These are phyloP conservation scores for Antheraea yamamai DNA, from an alignment of 2,888 invertebrate genomes.

Conservation along the genomic window DNA sequence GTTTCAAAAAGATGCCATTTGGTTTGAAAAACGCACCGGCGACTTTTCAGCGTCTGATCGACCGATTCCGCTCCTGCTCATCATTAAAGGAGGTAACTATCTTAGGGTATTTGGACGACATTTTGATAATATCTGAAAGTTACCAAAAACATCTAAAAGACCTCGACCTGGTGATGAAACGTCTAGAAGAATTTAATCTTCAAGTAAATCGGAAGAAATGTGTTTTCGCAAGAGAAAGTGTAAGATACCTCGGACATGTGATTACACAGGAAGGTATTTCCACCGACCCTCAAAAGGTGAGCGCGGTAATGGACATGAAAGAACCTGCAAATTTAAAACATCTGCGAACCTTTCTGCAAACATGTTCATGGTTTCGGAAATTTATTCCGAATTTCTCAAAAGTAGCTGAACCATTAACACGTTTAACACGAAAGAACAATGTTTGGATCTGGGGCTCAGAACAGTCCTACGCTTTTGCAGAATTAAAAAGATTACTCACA, in stretches of 20 bases:
- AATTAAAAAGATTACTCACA: conserved; percentile 4
- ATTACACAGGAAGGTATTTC: conserved; percentile 26
- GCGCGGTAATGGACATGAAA: no score
- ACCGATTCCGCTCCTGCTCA: conserved; percentile 28
- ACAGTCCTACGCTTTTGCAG: not conserved
- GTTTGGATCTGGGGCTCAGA: conserved; percentile 20
- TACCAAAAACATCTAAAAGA: conserved; percentile 13
- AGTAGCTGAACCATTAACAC: conserved; percentile 28
- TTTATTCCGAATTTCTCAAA: conserved; percentile 33
- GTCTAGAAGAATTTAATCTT: conserved; percentile 20
- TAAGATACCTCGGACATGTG: conserved; percentile 32
- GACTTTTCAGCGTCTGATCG: conserved; percentile 36
- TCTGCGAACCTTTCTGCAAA: conserved; percentile 29
- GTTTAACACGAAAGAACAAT: conserved; percentile 27
- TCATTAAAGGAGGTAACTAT: conserved; percentile 22
- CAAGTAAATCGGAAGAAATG: conserved; percentile 22
- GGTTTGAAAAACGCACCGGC: conserved; percentile 26
- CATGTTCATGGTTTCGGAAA: conserved; percentile 35
- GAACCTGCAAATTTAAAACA: conserved; percentile 27
- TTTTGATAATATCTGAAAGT: conserved; percentile 18
- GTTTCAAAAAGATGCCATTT: no score
- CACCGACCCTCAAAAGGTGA: no score
- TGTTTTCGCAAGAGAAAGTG: conserved; percentile 21
- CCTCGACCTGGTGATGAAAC: conserved; percentile 16
- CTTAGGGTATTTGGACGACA: conserved; percentile 24